A percentile compares a stretch with the other conserved stretches of the same genome.
Evolutionary conservation across 1,140 invertebrate species (phyloP).

Genomic region (Scaptomyza pallida): DNA sequence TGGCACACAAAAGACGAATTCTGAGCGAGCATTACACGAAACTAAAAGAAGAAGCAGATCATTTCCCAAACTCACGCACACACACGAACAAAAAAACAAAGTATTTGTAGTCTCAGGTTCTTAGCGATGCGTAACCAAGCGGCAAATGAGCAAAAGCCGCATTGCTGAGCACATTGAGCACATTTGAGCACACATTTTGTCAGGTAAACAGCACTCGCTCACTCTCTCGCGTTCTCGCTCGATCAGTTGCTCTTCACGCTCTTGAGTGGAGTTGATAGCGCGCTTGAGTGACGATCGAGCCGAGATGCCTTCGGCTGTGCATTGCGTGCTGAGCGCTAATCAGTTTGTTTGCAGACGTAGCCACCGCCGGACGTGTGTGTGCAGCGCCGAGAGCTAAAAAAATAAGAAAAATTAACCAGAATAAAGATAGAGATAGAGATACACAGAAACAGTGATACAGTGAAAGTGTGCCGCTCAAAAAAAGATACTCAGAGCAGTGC

Average conservation of each 20-base stretch:
- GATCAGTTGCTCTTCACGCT: conserved; percentile 9
- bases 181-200: conserved; percentile 36
- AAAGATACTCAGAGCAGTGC: conserved; percentile 35
- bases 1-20: conserved; percentile 64
- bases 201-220: conserved; percentile 41
- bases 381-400: conserved; percentile 30
- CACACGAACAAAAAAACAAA: conserved; percentile 1
- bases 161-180: conserved; percentile 33
- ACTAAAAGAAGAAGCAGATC: conserved; percentile 40
- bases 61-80: conserved; percentile 34
- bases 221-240: conserved; percentile 3
- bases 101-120: conserved; percentile 17
- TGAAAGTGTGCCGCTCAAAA: conserved; percentile 64
- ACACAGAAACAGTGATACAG: conserved; percentile 28
- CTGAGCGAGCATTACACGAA: conserved; percentile 53
- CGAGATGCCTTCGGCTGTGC: conserved; percentile 39
- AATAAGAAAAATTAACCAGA: conserved; percentile 7
- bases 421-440: conserved; percentile 38
- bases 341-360: conserved; percentile 75
- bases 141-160: conserved; percentile 66
- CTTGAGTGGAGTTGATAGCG: conserved; percentile 61
- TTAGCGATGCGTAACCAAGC: conserved; percentile 66
- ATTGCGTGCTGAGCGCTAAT: conserved; percentile 42
- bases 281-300: conserved; percentile 25
- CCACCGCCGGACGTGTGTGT: conserved; percentile 55